Conservation (phyloP, 2,888 invertebrate genomes). For the Epistrophella euchroma region DNA sequence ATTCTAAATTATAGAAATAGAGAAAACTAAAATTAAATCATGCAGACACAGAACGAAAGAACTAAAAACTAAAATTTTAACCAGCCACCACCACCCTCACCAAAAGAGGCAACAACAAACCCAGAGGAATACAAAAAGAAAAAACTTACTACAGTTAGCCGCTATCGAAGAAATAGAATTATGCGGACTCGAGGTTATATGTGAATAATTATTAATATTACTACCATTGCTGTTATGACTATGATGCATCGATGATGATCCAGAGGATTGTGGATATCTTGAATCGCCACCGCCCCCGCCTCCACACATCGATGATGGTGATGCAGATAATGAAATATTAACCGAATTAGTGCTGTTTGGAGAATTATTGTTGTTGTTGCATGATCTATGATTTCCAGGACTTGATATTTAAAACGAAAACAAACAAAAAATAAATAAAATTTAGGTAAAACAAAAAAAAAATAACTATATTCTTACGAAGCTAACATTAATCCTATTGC, state of each 20-base stretch:
- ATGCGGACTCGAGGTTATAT: conserved; percentile 60
- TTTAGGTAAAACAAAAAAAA: conserved; percentile 21
- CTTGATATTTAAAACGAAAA: conserved; percentile 44
- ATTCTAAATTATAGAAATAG: not conserved
- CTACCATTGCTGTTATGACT: conserved; percentile 59
- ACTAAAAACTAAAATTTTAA: not conserved
- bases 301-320: conserved; percentile 57
- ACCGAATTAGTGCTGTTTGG: conserved; percentile 59
- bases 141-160: conserved; percentile 66
- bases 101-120: conserved; percentile 19
- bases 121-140: conserved; percentile 8
- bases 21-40: not conserved
- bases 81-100: conserved; percentile 28
- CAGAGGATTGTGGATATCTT: conserved; percentile 66
- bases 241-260: conserved; percentile 51
- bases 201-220: conserved; percentile 62
- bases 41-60: not conserved
- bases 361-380: conserved; percentile 61
- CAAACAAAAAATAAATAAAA: conserved; percentile 49
- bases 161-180: conserved; percentile 57
- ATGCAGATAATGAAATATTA: conserved; percentile 56
- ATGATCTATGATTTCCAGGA: conserved; percentile 67
- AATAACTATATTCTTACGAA: conserved; percentile 83
- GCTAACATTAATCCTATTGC: conserved; percentile 65
- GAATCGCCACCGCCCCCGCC: conserved; percentile 42